These are phyloP conservation scores for Arctopsyche grandis DNA, from an alignment of 1,140 invertebrate species.

Conservation along the genomic window DNA sequence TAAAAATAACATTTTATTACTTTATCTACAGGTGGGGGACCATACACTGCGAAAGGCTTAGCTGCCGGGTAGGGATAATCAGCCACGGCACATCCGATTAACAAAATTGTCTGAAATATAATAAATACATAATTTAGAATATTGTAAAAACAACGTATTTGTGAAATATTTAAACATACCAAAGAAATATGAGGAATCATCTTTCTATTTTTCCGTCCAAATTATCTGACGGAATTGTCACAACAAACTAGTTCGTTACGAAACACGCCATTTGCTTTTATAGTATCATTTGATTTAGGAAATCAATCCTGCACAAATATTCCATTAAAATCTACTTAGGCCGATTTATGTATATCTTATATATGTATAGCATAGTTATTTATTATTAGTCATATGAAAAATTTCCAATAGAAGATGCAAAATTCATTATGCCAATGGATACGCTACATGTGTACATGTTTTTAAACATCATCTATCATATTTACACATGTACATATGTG, in stretches of 20 bases:
- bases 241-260: neutral
- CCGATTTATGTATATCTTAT: too few relatives aligned
- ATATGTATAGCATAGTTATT: too few relatives aligned
- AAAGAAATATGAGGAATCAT: neutral
- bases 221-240: neutral
- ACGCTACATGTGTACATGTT: too few relatives aligned
- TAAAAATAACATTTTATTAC: neutral
- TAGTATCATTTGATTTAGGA: too few relatives aligned
- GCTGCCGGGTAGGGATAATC: conserved; percentile 18
- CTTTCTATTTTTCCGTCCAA: neutral
- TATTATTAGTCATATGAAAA: too few relatives aligned
- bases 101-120: neutral
- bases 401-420: neutral
- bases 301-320: too few relatives aligned
- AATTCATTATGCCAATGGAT: neutral
- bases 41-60: conserved; percentile 19
- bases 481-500: too few relatives aligned
- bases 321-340: too few relatives aligned
- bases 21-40: neutral
- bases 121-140: neutral
- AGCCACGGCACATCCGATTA: neutral
- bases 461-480: too few relatives aligned
- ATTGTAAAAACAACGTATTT: neutral
- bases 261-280: neutral
- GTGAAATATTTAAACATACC: neutral